phyloP scores from a whole-genome alignment of 2,113 vertebrate species.

The Vulpes lagopus region DNA sequence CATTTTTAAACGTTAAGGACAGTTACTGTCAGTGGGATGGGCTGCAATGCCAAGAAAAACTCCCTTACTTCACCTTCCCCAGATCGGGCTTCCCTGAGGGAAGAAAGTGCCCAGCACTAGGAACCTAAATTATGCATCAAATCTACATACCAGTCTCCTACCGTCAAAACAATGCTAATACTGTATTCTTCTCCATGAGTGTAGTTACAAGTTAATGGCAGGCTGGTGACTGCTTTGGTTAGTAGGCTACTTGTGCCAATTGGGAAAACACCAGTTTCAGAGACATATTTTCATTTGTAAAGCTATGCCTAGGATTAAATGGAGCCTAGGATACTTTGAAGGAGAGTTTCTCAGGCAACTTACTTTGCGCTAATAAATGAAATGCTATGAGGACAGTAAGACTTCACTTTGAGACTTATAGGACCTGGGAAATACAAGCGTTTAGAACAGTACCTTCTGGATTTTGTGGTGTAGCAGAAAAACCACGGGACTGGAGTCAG shows the following conservation, averaged over 20 bases:
- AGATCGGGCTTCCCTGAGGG: not conserved
- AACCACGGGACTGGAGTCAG: not conserved
- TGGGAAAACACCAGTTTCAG: not conserved
- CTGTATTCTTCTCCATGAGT: not conserved
- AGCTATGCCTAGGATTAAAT: not conserved
- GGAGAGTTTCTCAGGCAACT: not conserved
- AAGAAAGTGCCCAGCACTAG: not conserved
- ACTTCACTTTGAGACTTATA: not conserved
- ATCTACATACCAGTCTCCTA: not conserved
- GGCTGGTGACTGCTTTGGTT: not conserved
- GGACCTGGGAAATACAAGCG: not conserved
- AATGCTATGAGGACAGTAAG: not conserved
- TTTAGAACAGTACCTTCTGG: slow-evolving; percentile 17
- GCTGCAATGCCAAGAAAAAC: not conserved
- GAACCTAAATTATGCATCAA: not conserved
- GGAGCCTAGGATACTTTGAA: not conserved
- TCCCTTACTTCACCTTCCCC: not conserved
- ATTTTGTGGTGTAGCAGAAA: not conserved
- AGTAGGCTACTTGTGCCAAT: not conserved
- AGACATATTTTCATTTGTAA: slow-evolving; percentile 6
- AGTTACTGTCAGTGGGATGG: not conserved
- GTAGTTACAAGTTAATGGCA: not conserved
- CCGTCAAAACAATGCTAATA: not conserved
- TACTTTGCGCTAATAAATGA: slow-evolving; percentile 8
- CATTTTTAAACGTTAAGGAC: not conserved